Evolutionary conservation across 1,140 invertebrate species (phyloP).

Genomic region (Odontomachus brunneus): DNA sequence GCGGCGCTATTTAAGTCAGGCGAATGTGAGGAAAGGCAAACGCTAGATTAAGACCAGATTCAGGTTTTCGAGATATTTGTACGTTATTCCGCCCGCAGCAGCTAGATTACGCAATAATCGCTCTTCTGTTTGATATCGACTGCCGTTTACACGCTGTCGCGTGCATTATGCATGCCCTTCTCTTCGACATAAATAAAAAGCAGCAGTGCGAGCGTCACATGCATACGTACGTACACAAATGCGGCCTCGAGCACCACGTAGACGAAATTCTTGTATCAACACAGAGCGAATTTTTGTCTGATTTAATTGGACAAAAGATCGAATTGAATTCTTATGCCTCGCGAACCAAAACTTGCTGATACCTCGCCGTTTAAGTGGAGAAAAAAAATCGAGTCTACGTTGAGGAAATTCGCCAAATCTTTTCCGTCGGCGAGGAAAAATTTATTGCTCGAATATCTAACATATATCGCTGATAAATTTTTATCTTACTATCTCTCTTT

Average conservation of each 20-base stretch:
- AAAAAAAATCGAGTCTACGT: slow-evolving; percentile 30
- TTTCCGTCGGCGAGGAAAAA: background rate
- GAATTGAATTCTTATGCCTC: background rate
- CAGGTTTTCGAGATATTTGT: slow-evolving; percentile 53
- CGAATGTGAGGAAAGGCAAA: slow-evolving; percentile 30
- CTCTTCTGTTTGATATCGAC: slow-evolving; percentile 81
- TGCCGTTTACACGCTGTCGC: slow-evolving; percentile 70
- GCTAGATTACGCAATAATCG: slow-evolving; percentile 72
- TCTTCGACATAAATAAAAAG: slow-evolving; percentile 62
- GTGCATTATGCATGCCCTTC: slow-evolving; percentile 62
- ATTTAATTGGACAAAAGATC: background rate
- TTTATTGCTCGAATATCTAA: slow-evolving; percentile 3
- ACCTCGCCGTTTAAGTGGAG: background rate
- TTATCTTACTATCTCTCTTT: slow-evolving; percentile 11
- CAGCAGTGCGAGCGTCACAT: slow-evolving; percentile 44
- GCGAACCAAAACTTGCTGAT: background rate
- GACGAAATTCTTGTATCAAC: background rate
- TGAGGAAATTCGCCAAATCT: background rate
- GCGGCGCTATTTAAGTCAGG: slow-evolving; percentile 35
- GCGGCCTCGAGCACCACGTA: background rate
- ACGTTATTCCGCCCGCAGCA: slow-evolving; percentile 70
- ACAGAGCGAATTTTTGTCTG: background rate
- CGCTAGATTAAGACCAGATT: slow-evolving; percentile 28
- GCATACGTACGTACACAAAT: slow-evolving; percentile 57
- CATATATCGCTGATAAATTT: slow-evolving; percentile 2